Base-by-base conservation (phyloP, 53 echinoderm and acorn worm genomes). In the Antedon mediterranea region DNA sequence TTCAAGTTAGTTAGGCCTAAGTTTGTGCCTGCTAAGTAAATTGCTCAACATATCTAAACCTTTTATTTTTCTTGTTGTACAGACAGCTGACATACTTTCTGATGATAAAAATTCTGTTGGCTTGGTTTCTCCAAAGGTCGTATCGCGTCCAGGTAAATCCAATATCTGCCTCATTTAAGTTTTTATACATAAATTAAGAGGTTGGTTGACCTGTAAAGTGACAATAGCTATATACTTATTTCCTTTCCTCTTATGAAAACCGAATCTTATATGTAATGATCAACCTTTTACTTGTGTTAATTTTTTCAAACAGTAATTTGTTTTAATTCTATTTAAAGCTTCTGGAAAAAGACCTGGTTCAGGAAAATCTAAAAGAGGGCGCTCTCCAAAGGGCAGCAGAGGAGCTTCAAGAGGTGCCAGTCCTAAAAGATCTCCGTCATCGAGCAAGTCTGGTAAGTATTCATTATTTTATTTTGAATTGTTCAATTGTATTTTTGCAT, bases 351-450 rank as follows among this genome's bases (percentile, higher is more conserved):
- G 88, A 71, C 29, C 73, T 74, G 89, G 91, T 27, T 95, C 97
- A 32, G 85, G 89, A 11, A 95, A 91, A 74, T 72, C 92, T 6
- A 90, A 90, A 73, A 79, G 87, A 33, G 91, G 79, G 27, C 87
- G 87, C 29, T 88, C 91, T 31, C 87, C 91, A 28, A 90, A 90
- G 77, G 83, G 83, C 0, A 90, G 85, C 76, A 87, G 79, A 70
- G 90, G 85, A 57, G 85, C 85, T 30, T 91, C 97, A 72, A 78
- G 91, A 33, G 79, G 85, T 31, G 91, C 89, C 3, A 95, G 97
- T 43, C 84, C 91, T 44, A 95, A 95, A 76, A 81, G 84, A 71
- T 89, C 95, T 76, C 32, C 34, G 0, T 76, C 89, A 30, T 77
- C 78, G 0, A 72, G 77, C 71, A 73, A 77, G 30, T 43, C 74